Percentiles rank a stretch among this genome's conserved stretches.
Conservation (phyloP, 2,888 invertebrate genomes). For the Caenorhabditis sp. region DNA sequence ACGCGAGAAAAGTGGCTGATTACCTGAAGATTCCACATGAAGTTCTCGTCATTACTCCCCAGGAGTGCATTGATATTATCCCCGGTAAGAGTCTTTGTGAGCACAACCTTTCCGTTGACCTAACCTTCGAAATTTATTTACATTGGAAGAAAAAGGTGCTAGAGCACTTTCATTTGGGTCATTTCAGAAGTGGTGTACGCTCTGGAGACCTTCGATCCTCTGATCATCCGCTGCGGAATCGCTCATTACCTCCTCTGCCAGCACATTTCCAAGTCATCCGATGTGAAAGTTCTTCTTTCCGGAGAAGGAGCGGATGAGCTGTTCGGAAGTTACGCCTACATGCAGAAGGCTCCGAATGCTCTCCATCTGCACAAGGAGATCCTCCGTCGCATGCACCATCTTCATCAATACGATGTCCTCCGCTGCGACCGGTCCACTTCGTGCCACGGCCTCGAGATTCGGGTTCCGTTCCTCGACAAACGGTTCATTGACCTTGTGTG, state of each 20-base stretch:
- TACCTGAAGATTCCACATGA: slow-evolving; percentile 76
- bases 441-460: slow-evolving; percentile 78
- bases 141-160: neutral
- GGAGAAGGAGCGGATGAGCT: slow-evolving; percentile 79
- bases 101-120: slow-evolving; percentile 1
- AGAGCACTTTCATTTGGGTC: neutral
- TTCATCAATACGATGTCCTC: slow-evolving; percentile 78
- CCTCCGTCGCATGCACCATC: slow-evolving; percentile 71
- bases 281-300: slow-evolving; percentile 78
- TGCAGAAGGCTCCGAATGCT: slow-evolving; percentile 78
- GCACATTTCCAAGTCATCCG: slow-evolving; percentile 75
- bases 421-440: slow-evolving; percentile 74
- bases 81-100: slow-evolving; percentile 63
- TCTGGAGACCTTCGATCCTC: slow-evolving; percentile 78
- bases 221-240: slow-evolving; percentile 78
- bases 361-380: slow-evolving; percentile 77
- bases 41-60: slow-evolving; percentile 76
- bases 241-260: slow-evolving; percentile 78
- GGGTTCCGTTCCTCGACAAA: slow-evolving; percentile 79
- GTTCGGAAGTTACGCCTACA: slow-evolving; percentile 78
- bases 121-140: slow-evolving; percentile 4
- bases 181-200: slow-evolving; percentile 77
- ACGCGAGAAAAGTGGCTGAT: slow-evolving; percentile 74
- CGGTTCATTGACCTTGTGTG: slow-evolving; percentile 74
- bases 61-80: slow-evolving; percentile 75